These are phyloP conservation scores for Cotesia chilonis DNA, from an alignment of 1,140 invertebrate species.

Conservation along the genomic window DNA sequence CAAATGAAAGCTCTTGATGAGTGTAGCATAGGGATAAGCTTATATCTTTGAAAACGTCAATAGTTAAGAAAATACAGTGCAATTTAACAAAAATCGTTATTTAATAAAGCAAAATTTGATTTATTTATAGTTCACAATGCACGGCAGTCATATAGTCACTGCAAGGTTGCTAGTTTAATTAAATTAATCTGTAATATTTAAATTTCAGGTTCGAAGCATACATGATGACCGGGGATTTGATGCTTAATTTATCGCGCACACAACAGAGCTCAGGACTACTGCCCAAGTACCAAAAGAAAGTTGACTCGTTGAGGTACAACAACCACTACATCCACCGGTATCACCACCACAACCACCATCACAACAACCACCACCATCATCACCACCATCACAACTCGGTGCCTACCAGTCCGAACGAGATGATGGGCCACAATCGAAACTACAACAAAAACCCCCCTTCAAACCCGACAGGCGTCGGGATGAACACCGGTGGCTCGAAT, in stretches of 20 bases:
- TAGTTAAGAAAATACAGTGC: too few species aligned
- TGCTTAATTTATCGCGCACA: conserved; percentile 87
- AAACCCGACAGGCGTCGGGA: too few species aligned
- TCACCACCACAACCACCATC: conserved; percentile 57
- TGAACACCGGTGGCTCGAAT: conserved; percentile 60
- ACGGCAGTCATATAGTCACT: too few species aligned
- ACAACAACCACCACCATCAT: conserved; percentile 66
- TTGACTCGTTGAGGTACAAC: conserved; percentile 68
- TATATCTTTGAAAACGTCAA: too few species aligned
- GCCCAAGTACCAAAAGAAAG: conserved; percentile 73
- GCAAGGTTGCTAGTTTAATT: too few species aligned
- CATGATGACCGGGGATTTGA: conserved; percentile 97
- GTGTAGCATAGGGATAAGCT: too few species aligned
- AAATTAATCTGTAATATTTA: neutral
- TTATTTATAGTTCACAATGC: too few species aligned
- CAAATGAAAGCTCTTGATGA: too few species aligned
- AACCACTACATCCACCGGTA: conserved; percentile 60
- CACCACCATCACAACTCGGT: conserved; percentile 75
- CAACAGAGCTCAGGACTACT: conserved; percentile 71
- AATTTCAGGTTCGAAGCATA: conserved; percentile 82
- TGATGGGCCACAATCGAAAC: conserved; percentile 62
- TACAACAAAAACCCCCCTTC: conserved; percentile 53
- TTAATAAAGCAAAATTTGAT: too few species aligned
- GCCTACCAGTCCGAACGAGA: conserved; percentile 81
- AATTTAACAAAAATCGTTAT: too few species aligned